Evolutionary conservation across 2,113 vertebrate species (phyloP).

Genomic region (Neotragus moschatus): DNA sequence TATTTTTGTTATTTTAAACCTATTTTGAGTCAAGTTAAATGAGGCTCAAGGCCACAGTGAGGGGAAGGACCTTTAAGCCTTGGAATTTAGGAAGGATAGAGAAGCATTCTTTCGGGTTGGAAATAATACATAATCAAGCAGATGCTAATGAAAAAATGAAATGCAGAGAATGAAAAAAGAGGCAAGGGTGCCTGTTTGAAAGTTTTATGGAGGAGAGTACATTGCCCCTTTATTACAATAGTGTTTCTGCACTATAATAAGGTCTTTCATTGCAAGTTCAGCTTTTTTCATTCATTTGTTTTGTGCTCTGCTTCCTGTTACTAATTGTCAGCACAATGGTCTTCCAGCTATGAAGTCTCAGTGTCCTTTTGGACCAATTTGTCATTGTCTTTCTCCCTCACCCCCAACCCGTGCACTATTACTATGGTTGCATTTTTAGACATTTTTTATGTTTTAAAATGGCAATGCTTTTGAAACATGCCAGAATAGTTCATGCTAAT

Average conservation of each 20-base stretch:
- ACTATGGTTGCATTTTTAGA: constrained; percentile 72
- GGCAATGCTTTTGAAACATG: constrained; percentile 64
- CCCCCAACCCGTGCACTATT: constrained; percentile 63
- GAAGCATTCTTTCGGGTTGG: constrained; percentile 40
- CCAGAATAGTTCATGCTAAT: constrained; percentile 67
- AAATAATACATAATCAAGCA: constrained; percentile 64
- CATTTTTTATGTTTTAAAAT: constrained; percentile 69
- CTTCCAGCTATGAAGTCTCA: constrained; percentile 68
- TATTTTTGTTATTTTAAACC: constrained; percentile 21
- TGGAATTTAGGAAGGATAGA: neutral
- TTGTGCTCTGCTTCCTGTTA: constrained; percentile 74
- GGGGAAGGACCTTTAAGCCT: constrained; percentile 5
- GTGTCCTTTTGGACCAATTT: constrained; percentile 75
- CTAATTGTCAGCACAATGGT: constrained; percentile 76
- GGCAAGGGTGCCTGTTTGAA: constrained; percentile 54
- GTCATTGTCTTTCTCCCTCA: constrained; percentile 72
- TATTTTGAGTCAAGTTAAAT: constrained; percentile 33
- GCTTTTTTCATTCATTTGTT: constrained; percentile 76
- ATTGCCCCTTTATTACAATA: constrained; percentile 69
- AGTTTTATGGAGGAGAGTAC: constrained; percentile 65
- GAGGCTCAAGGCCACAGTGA: neutral
- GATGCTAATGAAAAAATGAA: constrained; percentile 69
- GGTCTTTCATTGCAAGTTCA: constrained; percentile 72
- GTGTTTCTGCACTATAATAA: constrained; percentile 72
- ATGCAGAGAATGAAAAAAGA: constrained; percentile 49